Conservation (phyloP, 2,797 vertebrate genomes). For the Catostomus latipinnis region DNA sequence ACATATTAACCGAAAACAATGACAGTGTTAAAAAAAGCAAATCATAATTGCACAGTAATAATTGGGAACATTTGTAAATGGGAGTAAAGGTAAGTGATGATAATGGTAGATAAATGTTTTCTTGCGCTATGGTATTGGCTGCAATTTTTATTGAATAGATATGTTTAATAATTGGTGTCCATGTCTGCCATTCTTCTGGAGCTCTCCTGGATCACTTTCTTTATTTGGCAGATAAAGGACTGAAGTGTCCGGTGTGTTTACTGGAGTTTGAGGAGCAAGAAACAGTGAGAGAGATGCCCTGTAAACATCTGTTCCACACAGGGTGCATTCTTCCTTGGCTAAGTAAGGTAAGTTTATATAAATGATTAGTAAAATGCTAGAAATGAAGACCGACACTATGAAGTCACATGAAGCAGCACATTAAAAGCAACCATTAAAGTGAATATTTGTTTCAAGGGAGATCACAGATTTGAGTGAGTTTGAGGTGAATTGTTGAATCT, state of each 20-base stretch:
- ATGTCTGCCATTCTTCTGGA: background rate
- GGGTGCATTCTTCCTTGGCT: slow-evolving; percentile 91
- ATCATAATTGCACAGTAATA: background rate
- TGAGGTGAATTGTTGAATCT: no score
- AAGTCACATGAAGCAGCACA: background rate
- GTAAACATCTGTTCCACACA: slow-evolving; percentile 90
- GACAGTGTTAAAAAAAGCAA: background rate
- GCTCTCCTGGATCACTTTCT: background rate
- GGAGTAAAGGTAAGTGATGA: background rate
- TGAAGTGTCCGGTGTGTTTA: slow-evolving; percentile 92
- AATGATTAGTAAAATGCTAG: background rate
- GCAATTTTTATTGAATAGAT: background rate
- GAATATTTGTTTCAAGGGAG: no score
- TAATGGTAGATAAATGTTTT: background rate
- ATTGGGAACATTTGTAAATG: background rate
- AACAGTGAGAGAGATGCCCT: slow-evolving; percentile 86
- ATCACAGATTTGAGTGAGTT: no score
- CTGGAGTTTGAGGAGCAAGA: slow-evolving; percentile 92
- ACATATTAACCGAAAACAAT: background rate
- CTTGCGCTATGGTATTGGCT: background rate
- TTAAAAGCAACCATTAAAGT: no score
- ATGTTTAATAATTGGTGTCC: background rate
- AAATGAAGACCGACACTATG: background rate
- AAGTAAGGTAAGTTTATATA: slow-evolving; percentile 79
- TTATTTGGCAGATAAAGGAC: slow-evolving; percentile 77